A percentile compares a stretch with the other conserved stretches of the same genome.
phyloP scores from a whole-genome alignment of 2,113 vertebrate species.

The Passer montanus region DNA sequence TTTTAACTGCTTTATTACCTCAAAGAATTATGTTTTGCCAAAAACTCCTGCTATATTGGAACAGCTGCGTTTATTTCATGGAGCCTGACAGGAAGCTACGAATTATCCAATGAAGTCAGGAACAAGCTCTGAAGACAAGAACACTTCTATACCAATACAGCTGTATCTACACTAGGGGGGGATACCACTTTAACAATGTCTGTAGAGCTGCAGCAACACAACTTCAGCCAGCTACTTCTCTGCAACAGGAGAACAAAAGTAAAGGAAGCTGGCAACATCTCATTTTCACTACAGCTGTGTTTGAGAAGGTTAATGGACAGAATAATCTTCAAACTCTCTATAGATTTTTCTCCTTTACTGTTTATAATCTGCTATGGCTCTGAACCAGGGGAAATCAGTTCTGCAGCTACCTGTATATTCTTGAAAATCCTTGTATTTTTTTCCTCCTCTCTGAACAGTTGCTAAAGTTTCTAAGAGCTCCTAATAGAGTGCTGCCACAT shows the following conservation, averaged over 20 bases:
- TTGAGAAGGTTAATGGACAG: conserved; percentile 40
- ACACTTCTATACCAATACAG: conserved; percentile 1
- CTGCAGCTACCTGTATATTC: neutral
- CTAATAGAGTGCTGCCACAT: neutral
- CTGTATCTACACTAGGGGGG: conserved; percentile 49
- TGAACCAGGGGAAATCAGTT: conserved; percentile 4
- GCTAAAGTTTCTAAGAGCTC: neutral
- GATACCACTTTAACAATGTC: conserved; percentile 49
- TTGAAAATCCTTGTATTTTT: neutral
- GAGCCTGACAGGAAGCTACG: neutral
- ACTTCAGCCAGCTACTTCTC: neutral
- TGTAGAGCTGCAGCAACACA: neutral
- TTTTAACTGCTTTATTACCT: neutral
- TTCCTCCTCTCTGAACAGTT: neutral
- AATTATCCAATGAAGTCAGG: neutral
- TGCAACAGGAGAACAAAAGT: neutral
- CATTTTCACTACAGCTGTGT: neutral
- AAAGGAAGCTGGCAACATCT: neutral
- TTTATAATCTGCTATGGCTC: neutral
- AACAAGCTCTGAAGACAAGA: neutral
- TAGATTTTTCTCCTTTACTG: neutral
- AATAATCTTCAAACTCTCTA: conserved; percentile 8
- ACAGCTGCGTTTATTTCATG: conserved; percentile 20
- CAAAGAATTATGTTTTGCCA: neutral
- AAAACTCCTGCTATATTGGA: neutral